phyloP scores from a whole-genome alignment of 1,140 invertebrate species.

The Ooceraea biroi region DNA sequence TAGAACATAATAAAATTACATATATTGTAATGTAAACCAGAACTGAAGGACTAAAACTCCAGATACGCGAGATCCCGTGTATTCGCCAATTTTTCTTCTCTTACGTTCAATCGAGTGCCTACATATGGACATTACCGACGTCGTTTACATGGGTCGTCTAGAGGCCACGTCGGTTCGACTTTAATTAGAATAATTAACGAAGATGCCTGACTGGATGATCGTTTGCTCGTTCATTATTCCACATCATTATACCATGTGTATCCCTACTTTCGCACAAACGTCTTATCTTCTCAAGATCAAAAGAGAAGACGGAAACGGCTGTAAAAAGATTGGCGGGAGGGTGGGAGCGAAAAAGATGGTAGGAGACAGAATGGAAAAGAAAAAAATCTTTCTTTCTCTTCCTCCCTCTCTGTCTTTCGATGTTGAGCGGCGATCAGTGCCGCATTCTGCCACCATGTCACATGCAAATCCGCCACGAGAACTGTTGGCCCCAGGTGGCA shows the following conservation, averaged over 20 bases:
- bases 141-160: conserved; percentile 56
- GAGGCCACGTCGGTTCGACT: conserved; percentile 54
- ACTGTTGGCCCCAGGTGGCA: conserved; percentile 64
- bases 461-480: conserved; percentile 74
- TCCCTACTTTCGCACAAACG: conserved; percentile 34
- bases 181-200: conserved; percentile 77
- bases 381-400: not conserved
- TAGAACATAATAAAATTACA: conserved; percentile 1
- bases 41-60: not conserved
- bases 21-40: not conserved
- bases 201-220: conserved; percentile 61
- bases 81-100: conserved; percentile 2
- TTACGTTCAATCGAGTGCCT: conserved; percentile 24
- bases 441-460: conserved; percentile 76
- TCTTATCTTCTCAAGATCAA: conserved; percentile 43
- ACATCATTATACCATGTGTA: conserved; percentile 21
- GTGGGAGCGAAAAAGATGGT: conserved; percentile 46
- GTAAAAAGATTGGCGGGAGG: conserved; percentile 52
- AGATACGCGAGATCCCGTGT: not conserved
- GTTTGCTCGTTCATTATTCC: conserved; percentile 54
- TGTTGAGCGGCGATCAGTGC: conserved; percentile 68
- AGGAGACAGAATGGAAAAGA: conserved; percentile 41
- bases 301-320: conserved; percentile 44
- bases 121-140: conserved; percentile 27
- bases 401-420: conserved; percentile 37